Evolutionary conservation across 1,140 invertebrate species (phyloP).

Genomic region (Heliconius hewitsoni): DNA sequence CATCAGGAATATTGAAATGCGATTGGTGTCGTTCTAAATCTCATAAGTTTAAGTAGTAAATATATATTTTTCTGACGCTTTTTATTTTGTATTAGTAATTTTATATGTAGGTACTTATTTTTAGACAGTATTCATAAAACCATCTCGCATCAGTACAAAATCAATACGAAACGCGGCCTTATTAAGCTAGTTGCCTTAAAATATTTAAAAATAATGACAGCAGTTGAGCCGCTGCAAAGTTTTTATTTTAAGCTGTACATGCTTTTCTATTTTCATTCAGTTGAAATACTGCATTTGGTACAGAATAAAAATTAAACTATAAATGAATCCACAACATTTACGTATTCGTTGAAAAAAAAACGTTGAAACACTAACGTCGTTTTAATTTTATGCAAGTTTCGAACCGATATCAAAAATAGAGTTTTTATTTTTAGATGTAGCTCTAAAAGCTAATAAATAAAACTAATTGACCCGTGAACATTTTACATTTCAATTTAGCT

Average conservation of each 20-base stretch:
- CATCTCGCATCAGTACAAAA: too few relatives aligned
- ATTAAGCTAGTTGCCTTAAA: not conserved
- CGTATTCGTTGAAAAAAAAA: not conserved
- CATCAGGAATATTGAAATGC: too few relatives aligned
- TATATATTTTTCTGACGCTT: too few relatives aligned
- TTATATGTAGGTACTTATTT: too few relatives aligned
- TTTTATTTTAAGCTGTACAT: not conserved
- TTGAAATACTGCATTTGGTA: not conserved
- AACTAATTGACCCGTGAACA: not conserved
- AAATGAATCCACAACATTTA: not conserved
- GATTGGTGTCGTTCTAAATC: too few relatives aligned
- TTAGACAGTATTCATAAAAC: too few relatives aligned
- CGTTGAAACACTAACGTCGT: not conserved
- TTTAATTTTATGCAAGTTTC: conserved; percentile 14
- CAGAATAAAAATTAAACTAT: not conserved
- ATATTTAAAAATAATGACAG: not conserved
- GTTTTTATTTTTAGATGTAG: not conserved
- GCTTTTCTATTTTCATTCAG: not conserved
- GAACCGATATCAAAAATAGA: conserved; percentile 6
- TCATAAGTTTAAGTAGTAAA: too few relatives aligned
- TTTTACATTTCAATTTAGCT: not conserved
- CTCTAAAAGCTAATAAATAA: conserved; percentile 7
- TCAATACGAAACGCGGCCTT: too few relatives aligned
- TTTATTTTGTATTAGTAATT: too few relatives aligned
- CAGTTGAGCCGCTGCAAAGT: not conserved